These are phyloP conservation scores for Acleris literana DNA, from an alignment of 2,888 invertebrate species.

Conservation along the genomic window DNA sequence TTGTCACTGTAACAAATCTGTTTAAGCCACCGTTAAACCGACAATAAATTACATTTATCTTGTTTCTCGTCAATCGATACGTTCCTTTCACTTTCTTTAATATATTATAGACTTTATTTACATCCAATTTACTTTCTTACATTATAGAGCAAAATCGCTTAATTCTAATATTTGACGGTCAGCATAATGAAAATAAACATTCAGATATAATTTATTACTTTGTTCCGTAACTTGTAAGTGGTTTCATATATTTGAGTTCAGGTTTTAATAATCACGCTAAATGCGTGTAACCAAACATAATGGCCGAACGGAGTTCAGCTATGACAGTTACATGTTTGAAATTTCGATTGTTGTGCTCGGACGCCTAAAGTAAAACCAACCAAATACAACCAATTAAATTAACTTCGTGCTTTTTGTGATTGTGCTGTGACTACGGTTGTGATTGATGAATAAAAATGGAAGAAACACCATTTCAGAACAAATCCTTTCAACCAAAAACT, in stretches of 20 bases:
- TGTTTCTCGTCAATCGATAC: too few species aligned
- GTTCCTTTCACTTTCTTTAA: too few species aligned
- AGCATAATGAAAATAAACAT: too few species aligned
- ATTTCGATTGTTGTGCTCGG: slow-evolving; percentile 44
- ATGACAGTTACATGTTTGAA: slow-evolving; percentile 35
- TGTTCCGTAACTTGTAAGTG: too few species aligned
- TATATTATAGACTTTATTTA: too few species aligned
- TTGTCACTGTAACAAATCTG: not conserved
- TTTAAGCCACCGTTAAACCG: slow-evolving; percentile 12
- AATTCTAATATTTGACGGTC: too few species aligned
- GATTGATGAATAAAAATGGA: slow-evolving; percentile 51
- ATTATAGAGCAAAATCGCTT: too few species aligned
- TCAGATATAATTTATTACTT: not conserved
- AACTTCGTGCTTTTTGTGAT: slow-evolving; percentile 29
- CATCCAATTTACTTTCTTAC: too few species aligned
- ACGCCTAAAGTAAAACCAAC: slow-evolving; percentile 16
- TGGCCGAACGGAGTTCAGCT: not conserved
- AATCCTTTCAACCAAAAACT: slow-evolving; percentile 53
- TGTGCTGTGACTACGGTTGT: slow-evolving; percentile 31
- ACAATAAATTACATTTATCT: not conserved
- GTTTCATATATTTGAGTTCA: too few species aligned
- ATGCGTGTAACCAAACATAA: slow-evolving; percentile 17
- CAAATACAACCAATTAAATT: slow-evolving; percentile 1
- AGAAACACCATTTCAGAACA: slow-evolving; percentile 49
- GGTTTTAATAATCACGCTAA: not conserved